Evolutionary conservation across 2,797 vertebrate species (phyloP), one percentile per base, ranked within the genome.

Genomic region (Anniella stebbinsi): DNA sequence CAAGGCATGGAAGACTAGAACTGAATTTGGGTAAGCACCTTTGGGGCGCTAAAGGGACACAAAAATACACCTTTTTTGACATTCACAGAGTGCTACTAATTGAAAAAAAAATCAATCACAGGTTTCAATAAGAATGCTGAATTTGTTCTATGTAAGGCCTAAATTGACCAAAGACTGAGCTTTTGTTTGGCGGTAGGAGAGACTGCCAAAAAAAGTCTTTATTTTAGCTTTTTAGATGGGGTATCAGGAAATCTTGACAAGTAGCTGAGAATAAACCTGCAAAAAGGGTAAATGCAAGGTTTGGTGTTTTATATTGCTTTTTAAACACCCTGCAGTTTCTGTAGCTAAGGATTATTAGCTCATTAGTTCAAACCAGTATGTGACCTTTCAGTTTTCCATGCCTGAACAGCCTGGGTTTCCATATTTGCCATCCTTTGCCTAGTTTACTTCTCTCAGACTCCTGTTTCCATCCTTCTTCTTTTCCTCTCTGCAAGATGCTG

Each of bases 21-120:
- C 77, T 70, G 48, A 36, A 66, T 76, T 88, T 82, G 72, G 70
- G 63, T 80, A 89, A 28, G 48, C 48, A 30, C 78, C 45, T 91
- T 89, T 23, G 15, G 70, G 88, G 88, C 89, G 87, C 0, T 95
- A 84, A 93, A 89, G 87, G 66, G 54, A 94, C 82, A 89, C 78
- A 69, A 41, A 84, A 60, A 48, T 70, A 48, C 38, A 70, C 86
- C 87, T 87, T 92, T 94, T 87, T 92, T 94, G 84, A 86, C 93
- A 90, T 87, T 89, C 85, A 83, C 60, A 41, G 2, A 38, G 63
- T 8, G 3, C 0, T 23, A 72, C 87, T 91, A 82, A 89, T 84
- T 88, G 89, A 13, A 91, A 83, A 87, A 91, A 63, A 72, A 69
- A 88, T 84, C 73, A 80, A 51, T 80, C 51, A 66, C 12, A 63